Conservation (phyloP, 2,797 vertebrate genomes). For the Helostoma temminkii region DNA sequence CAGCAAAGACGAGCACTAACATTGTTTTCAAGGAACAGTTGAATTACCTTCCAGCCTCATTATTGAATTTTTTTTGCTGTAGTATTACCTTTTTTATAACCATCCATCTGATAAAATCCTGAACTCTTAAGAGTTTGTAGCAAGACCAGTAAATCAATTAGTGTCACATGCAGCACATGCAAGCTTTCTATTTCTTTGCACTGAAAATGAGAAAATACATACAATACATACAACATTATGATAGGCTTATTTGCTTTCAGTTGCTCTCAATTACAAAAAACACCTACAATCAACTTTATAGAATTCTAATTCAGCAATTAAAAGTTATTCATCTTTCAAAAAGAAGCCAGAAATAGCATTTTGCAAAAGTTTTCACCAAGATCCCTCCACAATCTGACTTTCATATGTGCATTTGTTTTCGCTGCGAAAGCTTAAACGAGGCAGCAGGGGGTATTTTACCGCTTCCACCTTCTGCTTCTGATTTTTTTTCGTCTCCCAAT, state of each 20-base stretch:
- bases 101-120: slow-evolving; percentile 4
- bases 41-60: slow-evolving; percentile 32
- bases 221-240: too few species aligned
- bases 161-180: slow-evolving; percentile 28
- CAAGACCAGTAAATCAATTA: slow-evolving; percentile 34
- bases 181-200: slow-evolving; percentile 28
- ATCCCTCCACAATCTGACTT: slow-evolving; percentile 18
- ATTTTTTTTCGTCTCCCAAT: slow-evolving; percentile 34
- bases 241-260: not conserved
- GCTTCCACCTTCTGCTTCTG: slow-evolving; percentile 34
- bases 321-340: slow-evolving; percentile 20
- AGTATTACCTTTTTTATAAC: slow-evolving; percentile 1
- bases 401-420: slow-evolving; percentile 18
- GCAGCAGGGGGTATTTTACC: slow-evolving; percentile 39
- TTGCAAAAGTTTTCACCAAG: too few species aligned
- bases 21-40: slow-evolving; percentile 13
- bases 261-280: slow-evolving; percentile 18
- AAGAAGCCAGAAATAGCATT: slow-evolving; percentile 26
- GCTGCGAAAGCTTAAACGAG: slow-evolving; percentile 11
- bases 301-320: slow-evolving; percentile 14
- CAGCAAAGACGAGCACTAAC: slow-evolving; percentile 20
- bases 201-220: not conserved
- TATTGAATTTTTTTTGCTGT: slow-evolving; percentile 10
- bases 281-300: slow-evolving; percentile 5
- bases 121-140: slow-evolving; percentile 18